These are phyloP conservation scores for Biston stratarius DNA, from an alignment of 2,888 invertebrate species.

Conservation along the genomic window DNA sequence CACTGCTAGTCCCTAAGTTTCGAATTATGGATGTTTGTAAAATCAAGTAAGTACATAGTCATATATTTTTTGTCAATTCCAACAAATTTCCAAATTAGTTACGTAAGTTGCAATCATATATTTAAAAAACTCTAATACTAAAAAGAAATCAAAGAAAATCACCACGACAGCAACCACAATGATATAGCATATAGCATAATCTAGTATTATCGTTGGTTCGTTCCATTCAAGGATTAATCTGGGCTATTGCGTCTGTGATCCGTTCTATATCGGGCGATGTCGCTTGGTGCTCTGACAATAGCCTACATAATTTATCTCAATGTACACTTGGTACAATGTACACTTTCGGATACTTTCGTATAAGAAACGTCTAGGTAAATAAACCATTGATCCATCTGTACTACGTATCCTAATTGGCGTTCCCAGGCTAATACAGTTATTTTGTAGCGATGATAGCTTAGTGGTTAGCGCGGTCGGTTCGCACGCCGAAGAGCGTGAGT, in stretches of 20 bases:
- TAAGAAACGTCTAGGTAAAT: neutral
- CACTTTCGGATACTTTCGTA: conserved; percentile 17
- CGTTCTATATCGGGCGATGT: conserved; percentile 37
- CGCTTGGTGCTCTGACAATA: conserved; percentile 27
- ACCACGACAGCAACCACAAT: neutral
- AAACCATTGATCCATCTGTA: too few relatives aligned
- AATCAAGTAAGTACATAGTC: too few relatives aligned
- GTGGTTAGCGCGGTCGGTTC: too few relatives aligned
- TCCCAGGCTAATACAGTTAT: too few relatives aligned
- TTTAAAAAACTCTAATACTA: neutral
- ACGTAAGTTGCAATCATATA: too few relatives aligned
- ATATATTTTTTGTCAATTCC: too few relatives aligned
- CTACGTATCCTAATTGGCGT: too few relatives aligned
- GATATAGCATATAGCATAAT: conserved; percentile 7
- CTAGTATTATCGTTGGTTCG: conserved; percentile 17
- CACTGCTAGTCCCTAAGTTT: too few relatives aligned
- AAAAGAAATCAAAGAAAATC: neutral
- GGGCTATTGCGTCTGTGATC: conserved; percentile 27
- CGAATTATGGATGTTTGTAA: too few relatives aligned
- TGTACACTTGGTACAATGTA: conserved; percentile 6
- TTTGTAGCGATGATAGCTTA: too few relatives aligned
- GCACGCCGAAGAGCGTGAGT: too few relatives aligned
- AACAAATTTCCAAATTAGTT: too few relatives aligned
- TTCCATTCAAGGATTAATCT: conserved; percentile 33
- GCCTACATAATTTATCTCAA: conserved; percentile 26